Evolutionary conservation across 2,797 vertebrate species (phyloP), one percentile per base, ranked within the genome.

Genomic region (Betta splendens): DNA sequence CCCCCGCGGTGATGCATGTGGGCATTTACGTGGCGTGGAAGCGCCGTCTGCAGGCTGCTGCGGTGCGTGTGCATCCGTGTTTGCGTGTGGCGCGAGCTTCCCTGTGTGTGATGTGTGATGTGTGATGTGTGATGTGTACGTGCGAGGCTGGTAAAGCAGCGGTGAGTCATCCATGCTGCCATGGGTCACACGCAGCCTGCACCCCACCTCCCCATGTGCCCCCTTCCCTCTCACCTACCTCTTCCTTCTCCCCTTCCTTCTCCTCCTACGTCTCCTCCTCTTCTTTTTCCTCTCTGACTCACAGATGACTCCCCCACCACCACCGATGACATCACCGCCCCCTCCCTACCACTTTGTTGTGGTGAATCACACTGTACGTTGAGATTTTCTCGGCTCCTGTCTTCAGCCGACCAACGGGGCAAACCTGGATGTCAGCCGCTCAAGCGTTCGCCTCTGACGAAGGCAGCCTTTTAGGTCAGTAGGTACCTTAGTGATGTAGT

Each of bases 111-210:
- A 42, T 44, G 23, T 35, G 44, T 57, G n/a, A n/a, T n/a, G n/a
- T n/a, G n/a, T n/a, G n/a, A n/a, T n/a, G n/a, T n/a, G n/a, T n/a
- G n/a, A n/a, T n/a, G n/a, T n/a, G 47, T 32, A 32, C 65, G 72
- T 36, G 59, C 46, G 59, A 38, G 69, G 40, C 56, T 76, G 85
- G 59, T 84, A 84, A 85, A 87, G 60, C 77, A 23, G 69, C 25
- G 83, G 84, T 91, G 87, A 90, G 75, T 90, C 89, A 90, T 91
- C 87, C 64, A 32, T 86, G 84, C 88, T 88, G 79, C 84, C 85
- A 85, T 85, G 79, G 86, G 83, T 85, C 85, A 87, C 77, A 78
- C 78, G 77, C 84, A 86, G 85, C 86, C 87, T 86, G 85, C 84
- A 75, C 79, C 68, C 86, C 81, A 79, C 80, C 78, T 79, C 69